Conservation (phyloP, 2,797 vertebrate genomes). For the Danio tinwini region DNA sequence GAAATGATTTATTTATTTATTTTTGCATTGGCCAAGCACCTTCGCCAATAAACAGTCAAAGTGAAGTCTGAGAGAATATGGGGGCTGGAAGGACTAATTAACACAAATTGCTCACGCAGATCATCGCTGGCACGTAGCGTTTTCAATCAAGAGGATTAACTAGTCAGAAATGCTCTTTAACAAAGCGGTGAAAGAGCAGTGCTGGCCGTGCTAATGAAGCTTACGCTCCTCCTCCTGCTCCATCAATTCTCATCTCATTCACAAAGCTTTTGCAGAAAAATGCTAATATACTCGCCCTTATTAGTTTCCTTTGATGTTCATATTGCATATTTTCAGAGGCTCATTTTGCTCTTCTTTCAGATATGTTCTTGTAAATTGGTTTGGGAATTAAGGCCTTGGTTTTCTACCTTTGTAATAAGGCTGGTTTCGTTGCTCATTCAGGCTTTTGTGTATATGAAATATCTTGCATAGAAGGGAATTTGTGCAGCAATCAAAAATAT, state of each 20-base stretch:
- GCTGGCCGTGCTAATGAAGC: slow-evolving; percentile 36
- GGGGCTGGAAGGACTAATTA: slow-evolving; percentile 37
- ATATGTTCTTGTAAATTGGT: slow-evolving; percentile 6
- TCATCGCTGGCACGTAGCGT: slow-evolving; percentile 8
- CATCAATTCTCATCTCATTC: slow-evolving; percentile 28
- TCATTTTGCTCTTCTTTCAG: neutral
- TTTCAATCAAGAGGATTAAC: slow-evolving; percentile 56
- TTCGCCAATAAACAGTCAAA: slow-evolving; percentile 13
- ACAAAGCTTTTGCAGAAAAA: slow-evolving; percentile 16
- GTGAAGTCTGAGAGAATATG: neutral
- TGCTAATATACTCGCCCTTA: slow-evolving; percentile 14
- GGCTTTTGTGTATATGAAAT: neutral
- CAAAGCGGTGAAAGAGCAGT: slow-evolving; percentile 19
- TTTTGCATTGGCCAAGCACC: slow-evolving; percentile 8
- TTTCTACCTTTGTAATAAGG: slow-evolving; percentile 15
- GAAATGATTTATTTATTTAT: slow-evolving; percentile 16
- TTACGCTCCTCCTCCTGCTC: neutral
- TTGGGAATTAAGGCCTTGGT: slow-evolving; percentile 13
- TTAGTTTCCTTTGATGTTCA: slow-evolving; percentile 33
- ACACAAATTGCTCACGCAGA: slow-evolving; percentile 36
- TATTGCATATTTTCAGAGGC: neutral
- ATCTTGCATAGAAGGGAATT: neutral
- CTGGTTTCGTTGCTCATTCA: neutral
- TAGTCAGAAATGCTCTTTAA: slow-evolving; percentile 37
- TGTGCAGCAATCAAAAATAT: slow-evolving; percentile 14